These are phyloP conservation scores for Trachymyrmex septentrionalis DNA, from an alignment of 1,140 invertebrate species.

Conservation along the genomic window DNA sequence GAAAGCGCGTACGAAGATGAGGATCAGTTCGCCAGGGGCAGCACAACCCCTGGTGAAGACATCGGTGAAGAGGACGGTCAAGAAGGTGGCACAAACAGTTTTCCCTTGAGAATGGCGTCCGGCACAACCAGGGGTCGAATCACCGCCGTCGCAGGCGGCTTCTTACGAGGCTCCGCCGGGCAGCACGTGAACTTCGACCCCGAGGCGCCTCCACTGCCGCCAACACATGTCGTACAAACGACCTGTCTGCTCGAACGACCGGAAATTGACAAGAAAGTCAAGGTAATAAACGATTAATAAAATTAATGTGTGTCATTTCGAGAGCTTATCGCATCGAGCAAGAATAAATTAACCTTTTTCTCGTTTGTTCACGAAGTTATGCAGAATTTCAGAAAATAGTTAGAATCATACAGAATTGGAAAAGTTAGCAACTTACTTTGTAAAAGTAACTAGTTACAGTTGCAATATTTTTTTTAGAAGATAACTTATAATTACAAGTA, in stretches of 20 bases:
- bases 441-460: too few relatives aligned
- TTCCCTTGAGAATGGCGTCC: conserved; percentile 77
- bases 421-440: too few relatives aligned
- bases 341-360: not conserved
- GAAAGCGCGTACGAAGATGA: conserved; percentile 85
- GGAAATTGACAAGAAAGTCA: conserved; percentile 87
- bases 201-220: conserved; percentile 81
- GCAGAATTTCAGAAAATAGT: not conserved
- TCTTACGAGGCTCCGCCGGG: conserved; percentile 74
- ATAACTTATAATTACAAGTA: too few relatives aligned
- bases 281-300: conserved; percentile 80
- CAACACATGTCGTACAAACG: conserved; percentile 75
- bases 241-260: conserved; percentile 85
- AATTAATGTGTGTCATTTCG: not conserved
- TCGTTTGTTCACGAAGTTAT: not conserved
- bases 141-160: conserved; percentile 74
- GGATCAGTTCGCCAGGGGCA: conserved; percentile 80
- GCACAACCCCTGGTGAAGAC: conserved; percentile 78
- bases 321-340: not conserved
- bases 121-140: conserved; percentile 60
- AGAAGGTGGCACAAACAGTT: conserved; percentile 52
- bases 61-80: conserved; percentile 79
- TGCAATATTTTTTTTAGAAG: too few relatives aligned
- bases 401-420: too few relatives aligned
- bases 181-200: conserved; percentile 83